Conservation (phyloP, 1,140 invertebrate genomes). For the Pygmarrhopalites habei region DNA sequence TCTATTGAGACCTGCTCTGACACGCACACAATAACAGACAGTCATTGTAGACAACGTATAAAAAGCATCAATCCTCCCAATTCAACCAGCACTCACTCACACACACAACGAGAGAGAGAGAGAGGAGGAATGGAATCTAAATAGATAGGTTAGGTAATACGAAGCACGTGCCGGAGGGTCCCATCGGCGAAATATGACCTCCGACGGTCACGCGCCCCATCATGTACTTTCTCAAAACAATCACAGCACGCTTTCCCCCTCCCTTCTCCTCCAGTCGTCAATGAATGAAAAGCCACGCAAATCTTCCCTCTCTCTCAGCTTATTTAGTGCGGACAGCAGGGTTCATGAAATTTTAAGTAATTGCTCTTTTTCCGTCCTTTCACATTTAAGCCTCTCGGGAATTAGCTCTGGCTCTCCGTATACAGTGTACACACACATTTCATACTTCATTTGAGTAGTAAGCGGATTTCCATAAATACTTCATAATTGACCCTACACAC, state of each 20-base stretch:
- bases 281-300: conserved; percentile 1
- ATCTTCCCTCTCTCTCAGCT: neutral
- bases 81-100: neutral
- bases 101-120: neutral
- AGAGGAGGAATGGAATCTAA: neutral
- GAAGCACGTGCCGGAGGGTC: conserved; percentile 17
- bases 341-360: conserved; percentile 14
- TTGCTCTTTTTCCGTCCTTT: conserved; percentile 9
- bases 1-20: no score
- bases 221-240: neutral
- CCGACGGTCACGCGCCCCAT: conserved; percentile 14
- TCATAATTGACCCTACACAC: no score
- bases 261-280: neutral
- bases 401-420: no score
- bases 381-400: no score
- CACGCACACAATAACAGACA: no score
- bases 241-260: neutral
- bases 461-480: no score
- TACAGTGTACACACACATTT: no score
- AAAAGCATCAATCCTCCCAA: conserved; percentile 13
- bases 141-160: conserved; percentile 10
- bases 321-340: neutral
- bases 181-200: conserved; percentile 28
- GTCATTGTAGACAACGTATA: no score
- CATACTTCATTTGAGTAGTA: no score